Conservation (phyloP, 2,113 vertebrate genomes). For the Tachycineta bicolor region DNA sequence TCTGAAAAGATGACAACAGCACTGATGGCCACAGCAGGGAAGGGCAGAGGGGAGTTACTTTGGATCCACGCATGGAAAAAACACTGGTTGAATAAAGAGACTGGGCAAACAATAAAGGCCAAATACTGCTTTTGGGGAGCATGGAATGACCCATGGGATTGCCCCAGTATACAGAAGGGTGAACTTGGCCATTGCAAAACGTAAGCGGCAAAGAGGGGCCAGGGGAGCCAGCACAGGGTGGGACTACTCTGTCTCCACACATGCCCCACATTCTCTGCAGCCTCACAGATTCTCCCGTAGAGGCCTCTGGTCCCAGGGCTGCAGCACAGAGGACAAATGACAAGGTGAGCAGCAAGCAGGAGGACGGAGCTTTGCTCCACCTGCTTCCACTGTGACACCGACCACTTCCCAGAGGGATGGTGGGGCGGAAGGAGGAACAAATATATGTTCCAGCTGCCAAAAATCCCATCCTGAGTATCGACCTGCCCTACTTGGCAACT, state of each 20-base stretch:
- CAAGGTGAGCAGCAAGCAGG: neutral
- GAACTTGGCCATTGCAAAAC: neutral
- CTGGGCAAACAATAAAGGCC: neutral
- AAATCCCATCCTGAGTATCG: constrained; percentile 34
- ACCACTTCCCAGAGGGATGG: neutral
- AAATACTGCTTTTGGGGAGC: neutral
- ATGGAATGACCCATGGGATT: neutral
- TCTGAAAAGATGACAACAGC: neutral
- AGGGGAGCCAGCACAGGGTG: fast-evolving
- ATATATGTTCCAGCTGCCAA: constrained; percentile 43
- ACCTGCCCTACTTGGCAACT: constrained; percentile 71
- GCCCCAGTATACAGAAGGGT: neutral
- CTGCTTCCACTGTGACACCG: neutral
- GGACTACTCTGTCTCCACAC: fast-evolving
- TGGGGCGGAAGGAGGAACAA: neutral
- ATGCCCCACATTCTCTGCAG: neutral
- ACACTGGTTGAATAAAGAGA: neutral
- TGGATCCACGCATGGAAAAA: neutral
- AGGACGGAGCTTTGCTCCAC: neutral
- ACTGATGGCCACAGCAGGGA: neutral
- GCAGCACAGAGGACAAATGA: neutral
- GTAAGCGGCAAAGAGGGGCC: fast-evolving
- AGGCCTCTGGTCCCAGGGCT: neutral
- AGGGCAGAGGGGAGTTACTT: neutral
- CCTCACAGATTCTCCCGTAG: fast-evolving